These are phyloP conservation scores for Odontomachus brunneus DNA, from an alignment of 1,140 invertebrate genomes.

Conservation along the genomic window DNA sequence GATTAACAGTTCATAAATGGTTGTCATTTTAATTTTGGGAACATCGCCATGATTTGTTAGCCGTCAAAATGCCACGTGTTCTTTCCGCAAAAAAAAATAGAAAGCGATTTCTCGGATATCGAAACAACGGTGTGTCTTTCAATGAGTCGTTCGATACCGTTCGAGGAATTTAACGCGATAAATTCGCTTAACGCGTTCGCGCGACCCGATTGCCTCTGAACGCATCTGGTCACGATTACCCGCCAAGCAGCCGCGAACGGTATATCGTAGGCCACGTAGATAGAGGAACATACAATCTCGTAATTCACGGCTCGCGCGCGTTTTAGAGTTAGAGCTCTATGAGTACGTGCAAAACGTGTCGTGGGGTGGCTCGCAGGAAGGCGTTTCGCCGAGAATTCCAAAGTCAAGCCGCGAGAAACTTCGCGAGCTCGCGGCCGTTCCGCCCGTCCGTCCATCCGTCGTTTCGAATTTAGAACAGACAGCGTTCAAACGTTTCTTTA, in stretches of 20 bases:
- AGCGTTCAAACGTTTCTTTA: slow-evolving; percentile 65
- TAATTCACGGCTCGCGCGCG: slow-evolving; percentile 10
- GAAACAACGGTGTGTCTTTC: too few species aligned
- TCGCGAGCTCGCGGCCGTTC: slow-evolving; percentile 28
- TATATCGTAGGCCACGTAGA: background rate
- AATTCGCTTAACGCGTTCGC: slow-evolving; percentile 6
- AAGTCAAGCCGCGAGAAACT: slow-evolving; percentile 44
- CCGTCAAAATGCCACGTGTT: too few species aligned
- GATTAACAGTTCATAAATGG: too few species aligned
- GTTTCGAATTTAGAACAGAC: slow-evolving; percentile 70
- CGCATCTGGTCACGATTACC: slow-evolving; percentile 11
- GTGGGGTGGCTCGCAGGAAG: slow-evolving; percentile 57
- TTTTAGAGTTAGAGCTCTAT: slow-evolving; percentile 9
- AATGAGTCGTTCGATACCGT: background rate
- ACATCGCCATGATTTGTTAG: too few species aligned
- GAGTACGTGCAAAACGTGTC: background rate
- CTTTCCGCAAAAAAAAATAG: too few species aligned
- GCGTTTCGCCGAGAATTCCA: slow-evolving; percentile 62
- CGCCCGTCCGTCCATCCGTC: background rate
- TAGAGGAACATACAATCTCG: background rate
- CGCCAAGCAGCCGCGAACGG: background rate
- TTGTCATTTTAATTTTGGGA: too few species aligned
- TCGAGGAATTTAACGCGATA: background rate
- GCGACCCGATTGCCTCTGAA: background rate
- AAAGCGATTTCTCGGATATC: background rate